Evolutionary conservation across 2,797 vertebrate species (phyloP).

Genomic region (Adelosebastes latens): DNA sequence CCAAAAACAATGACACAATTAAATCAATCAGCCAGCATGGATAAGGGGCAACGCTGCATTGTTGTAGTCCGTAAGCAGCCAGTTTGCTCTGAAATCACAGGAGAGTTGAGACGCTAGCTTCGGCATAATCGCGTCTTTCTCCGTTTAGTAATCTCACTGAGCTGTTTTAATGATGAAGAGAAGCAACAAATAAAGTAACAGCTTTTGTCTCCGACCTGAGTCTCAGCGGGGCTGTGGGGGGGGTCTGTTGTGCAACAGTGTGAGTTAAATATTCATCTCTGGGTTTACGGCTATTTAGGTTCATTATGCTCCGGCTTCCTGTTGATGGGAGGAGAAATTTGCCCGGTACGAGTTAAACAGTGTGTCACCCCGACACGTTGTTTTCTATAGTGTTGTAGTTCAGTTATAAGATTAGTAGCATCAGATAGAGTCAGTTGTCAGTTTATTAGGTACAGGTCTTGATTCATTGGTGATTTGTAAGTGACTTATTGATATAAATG

Average conservation of each 20-base stretch:
- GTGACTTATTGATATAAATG: not conserved
- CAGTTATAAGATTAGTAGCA: not conserved
- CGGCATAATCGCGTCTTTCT: slow-evolving; percentile 33
- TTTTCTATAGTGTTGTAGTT: not conserved
- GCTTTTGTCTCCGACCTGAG: slow-evolving; percentile 37
- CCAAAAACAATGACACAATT: slow-evolving; percentile 74
- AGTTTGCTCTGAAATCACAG: slow-evolving; percentile 53
- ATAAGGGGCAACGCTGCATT: slow-evolving; percentile 51
- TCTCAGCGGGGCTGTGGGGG: slow-evolving; percentile 12
- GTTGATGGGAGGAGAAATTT: not conserved
- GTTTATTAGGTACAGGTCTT: not conserved
- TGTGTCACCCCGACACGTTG: not conserved
- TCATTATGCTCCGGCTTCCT: slow-evolving; percentile 4
- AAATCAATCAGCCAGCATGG: slow-evolving; percentile 75
- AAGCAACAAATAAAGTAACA: slow-evolving; percentile 45
- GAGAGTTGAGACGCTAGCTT: slow-evolving; percentile 41
- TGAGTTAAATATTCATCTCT: slow-evolving; percentile 34
- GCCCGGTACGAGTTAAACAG: not conserved
- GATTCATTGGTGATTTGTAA: not conserved
- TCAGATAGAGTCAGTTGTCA: not conserved
- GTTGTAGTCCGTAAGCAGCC: slow-evolving; percentile 43
- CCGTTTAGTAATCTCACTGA: slow-evolving; percentile 55
- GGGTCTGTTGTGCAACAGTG: not conserved
- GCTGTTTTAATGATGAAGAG: slow-evolving; percentile 49
- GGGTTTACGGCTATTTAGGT: slow-evolving; percentile 15